Base-by-base conservation (phyloP, 2,888 invertebrate genomes). In the Aleiodes testaceus region DNA sequence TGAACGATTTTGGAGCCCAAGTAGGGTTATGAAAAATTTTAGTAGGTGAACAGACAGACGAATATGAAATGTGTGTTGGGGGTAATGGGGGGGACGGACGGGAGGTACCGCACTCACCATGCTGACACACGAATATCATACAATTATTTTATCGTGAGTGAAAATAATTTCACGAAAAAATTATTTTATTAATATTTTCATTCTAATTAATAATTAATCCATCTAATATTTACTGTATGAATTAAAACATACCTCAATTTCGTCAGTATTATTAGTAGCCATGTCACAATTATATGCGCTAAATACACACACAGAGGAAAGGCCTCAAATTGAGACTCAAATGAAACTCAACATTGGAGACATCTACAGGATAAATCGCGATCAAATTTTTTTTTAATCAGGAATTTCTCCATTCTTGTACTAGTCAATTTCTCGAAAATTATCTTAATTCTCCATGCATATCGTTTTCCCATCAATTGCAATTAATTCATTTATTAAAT, bases 241-340 rank as follows among this genome's bases (percentile, higher is more conserved):
- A 26, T 67, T 44, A 42, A 9, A 42, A 26, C 68, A 49, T 89
- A 90, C 91, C 89, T 91, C 90, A 81, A 90, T 89, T 88, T 91
- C 90, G 85, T 91, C 90, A 76, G 88, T 87, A 88, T 88, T 90
- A 88, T 90, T 90, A 85, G 90, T 90, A 90, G 91, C 91, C 91
- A 91, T 91, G 87, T 89, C 89, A 89, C 74, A 63, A 68, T 59
- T 16, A 53, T 53, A 30, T n/a, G 20, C 53, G 69, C 79, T 78
- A 68, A n/a, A 66, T 14, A 44, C 52, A 52, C 63, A n/a, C 63
- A 63, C 59, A 64, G 6, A 16, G 22, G 42, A 20, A 63, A 55
- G 47, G 42, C 44, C 44, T 20, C 22, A 22, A 45, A 59, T 36
- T 9, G 59, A 36, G 36, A 9, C 26, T 59, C 16, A 36, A 36